phyloP scores from a whole-genome alignment of 2,797 vertebrate genomes.

The Mastacembelus armatus region DNA sequence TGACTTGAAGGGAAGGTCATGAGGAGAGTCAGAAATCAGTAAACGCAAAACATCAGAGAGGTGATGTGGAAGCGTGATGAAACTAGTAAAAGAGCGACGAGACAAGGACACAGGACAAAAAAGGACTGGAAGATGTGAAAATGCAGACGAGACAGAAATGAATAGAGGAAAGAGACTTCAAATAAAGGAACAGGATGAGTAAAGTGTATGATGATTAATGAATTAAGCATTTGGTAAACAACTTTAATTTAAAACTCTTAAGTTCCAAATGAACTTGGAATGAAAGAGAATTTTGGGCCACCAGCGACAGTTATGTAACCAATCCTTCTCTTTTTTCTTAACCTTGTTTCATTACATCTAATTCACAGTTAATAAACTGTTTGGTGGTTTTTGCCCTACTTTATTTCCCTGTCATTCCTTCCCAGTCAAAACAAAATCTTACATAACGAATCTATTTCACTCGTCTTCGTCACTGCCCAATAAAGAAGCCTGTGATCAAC shows the following conservation, averaged over 20 bases:
- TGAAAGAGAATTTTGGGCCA: constrained; percentile 58
- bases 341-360: constrained; percentile 52
- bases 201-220: constrained; percentile 58
- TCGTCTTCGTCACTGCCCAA: constrained; percentile 43
- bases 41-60: neutral
- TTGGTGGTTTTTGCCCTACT: constrained; percentile 62
- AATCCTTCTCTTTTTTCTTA: constrained; percentile 15
- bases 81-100: constrained; percentile 6
- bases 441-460: constrained; percentile 58
- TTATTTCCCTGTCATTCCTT: constrained; percentile 52
- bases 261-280: constrained; percentile 29
- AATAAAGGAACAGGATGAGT: constrained; percentile 33
- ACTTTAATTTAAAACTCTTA: constrained; percentile 50
- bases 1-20: neutral
- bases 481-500: constrained; percentile 53
- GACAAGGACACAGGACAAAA: neutral
- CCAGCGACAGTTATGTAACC: constrained; percentile 59
- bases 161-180: constrained; percentile 10
- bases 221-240: constrained; percentile 62
- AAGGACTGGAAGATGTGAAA: constrained; percentile 1
- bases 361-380: constrained; percentile 64
- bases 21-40: neutral
- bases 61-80: constrained; percentile 1
- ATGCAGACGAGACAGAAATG: constrained; percentile 4
- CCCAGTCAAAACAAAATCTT: constrained; percentile 62